Conservation (phyloP, 2,888 invertebrate genomes). For the Agelastica alni region DNA sequence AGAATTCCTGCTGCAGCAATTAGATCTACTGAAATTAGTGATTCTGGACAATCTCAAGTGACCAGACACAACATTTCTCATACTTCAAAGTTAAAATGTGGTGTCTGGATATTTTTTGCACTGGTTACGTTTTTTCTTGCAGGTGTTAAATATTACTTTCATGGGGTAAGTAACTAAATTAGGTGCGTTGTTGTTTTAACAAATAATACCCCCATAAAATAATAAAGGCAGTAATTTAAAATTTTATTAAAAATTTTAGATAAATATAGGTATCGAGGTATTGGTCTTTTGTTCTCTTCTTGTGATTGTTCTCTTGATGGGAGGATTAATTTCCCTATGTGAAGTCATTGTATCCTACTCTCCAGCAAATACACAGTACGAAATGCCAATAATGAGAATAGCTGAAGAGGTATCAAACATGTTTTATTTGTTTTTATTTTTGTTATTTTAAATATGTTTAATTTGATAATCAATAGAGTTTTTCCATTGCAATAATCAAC, state of each 20-base stretch:
- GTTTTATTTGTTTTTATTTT: too few relatives aligned
- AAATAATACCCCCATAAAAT: too few relatives aligned
- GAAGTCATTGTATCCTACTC: constrained; percentile 45
- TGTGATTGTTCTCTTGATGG: constrained; percentile 66
- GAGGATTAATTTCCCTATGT: constrained; percentile 67
- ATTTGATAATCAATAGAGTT: too few relatives aligned
- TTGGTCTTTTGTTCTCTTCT: constrained; percentile 61
- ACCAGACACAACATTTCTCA: constrained; percentile 44
- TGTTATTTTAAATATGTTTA: too few relatives aligned
- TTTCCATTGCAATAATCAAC: too few relatives aligned
- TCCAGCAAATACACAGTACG: constrained; percentile 41
- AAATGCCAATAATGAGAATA: constrained; percentile 35
- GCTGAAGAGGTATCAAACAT: constrained; percentile 34
- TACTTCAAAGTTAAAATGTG: constrained; percentile 68
- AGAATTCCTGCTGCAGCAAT: constrained; percentile 30
- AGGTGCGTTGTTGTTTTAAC: neutral
- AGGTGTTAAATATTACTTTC: constrained; percentile 73
- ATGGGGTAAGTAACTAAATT: constrained; percentile 48
- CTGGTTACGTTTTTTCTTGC: constrained; percentile 71
- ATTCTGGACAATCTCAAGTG: constrained; percentile 30
- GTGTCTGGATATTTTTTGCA: constrained; percentile 73
- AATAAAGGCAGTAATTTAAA: neutral
- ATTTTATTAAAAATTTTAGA: constrained; percentile 34
- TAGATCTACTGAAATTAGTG: constrained; percentile 36
- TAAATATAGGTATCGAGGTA: constrained; percentile 48